Evolutionary conservation across 2,113 vertebrate species (phyloP).

Genomic region (Natator depressus): DNA sequence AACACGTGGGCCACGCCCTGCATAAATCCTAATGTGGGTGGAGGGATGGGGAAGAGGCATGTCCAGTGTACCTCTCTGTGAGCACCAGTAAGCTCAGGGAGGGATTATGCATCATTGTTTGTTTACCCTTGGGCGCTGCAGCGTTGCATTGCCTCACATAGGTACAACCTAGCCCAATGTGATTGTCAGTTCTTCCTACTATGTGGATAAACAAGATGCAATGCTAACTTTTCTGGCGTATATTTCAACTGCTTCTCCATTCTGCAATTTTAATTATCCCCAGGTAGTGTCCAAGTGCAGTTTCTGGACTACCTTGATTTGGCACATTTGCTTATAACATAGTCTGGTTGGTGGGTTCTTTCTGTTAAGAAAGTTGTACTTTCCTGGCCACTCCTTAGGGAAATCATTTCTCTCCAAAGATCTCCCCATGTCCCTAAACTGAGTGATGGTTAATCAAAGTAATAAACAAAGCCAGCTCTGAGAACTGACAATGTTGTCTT

Average conservation of each 20-base stretch:
- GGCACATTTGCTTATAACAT: constrained; percentile 65
- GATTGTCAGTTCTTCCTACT: neutral
- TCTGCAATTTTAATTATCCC: constrained; percentile 73
- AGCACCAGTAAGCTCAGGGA: neutral
- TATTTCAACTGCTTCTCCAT: constrained; percentile 66
- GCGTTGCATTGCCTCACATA: neutral
- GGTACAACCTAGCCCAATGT: neutral
- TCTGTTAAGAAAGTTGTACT: constrained; percentile 71
- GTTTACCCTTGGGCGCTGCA: neutral
- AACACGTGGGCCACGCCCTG: no score
- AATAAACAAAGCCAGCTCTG: neutral
- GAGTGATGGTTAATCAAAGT: constrained; percentile 59
- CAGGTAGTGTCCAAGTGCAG: constrained; percentile 79
- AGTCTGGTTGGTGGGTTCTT: constrained; percentile 33
- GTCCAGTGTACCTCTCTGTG: fast-evolving
- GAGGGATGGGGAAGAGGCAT: neutral
- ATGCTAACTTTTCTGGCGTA: constrained; percentile 69
- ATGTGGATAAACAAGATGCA: constrained; percentile 50
- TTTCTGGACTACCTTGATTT: constrained; percentile 65
- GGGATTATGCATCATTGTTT: neutral
- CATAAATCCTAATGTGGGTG: neutral
- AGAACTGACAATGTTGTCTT: constrained; percentile 30
- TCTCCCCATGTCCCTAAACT: constrained; percentile 38
- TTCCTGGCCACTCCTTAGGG: constrained; percentile 66
- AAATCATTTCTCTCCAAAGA: constrained; percentile 56